Conservation (phyloP, 1,140 invertebrate genomes). For the Aphis craccivora region DNA sequence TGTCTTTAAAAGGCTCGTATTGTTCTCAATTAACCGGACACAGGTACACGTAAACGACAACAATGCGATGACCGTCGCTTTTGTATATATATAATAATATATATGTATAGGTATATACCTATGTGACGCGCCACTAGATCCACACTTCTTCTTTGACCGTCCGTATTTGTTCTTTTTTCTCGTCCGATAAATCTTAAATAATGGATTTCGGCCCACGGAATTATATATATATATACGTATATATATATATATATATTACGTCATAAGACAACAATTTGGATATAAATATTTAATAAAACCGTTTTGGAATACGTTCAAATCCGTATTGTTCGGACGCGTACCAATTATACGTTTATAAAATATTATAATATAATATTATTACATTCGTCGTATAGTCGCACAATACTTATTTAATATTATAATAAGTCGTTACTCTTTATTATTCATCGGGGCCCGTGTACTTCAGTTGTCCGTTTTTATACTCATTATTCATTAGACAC, state of each 20-base stretch:
- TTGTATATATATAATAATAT: not conserved
- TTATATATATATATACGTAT: not conserved
- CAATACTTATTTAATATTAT: not conserved
- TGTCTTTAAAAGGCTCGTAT: slow-evolving; percentile 27
- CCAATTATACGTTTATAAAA: not conserved
- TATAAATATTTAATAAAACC: slow-evolving; percentile 16
- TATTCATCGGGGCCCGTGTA: not conserved
- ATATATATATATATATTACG: slow-evolving; percentile 6
- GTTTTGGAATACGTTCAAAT: slow-evolving; percentile 39
- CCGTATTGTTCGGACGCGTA: not conserved
- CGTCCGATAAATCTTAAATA: slow-evolving; percentile 32
- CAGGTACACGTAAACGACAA: slow-evolving; percentile 34
- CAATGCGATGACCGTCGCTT: not conserved
- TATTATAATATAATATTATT: not conserved
- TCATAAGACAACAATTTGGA: not conserved
- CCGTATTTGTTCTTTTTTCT: not conserved
- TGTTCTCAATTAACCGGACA: slow-evolving; percentile 51
- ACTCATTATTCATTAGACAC: slow-evolving; percentile 21
- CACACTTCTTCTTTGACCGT: not conserved
- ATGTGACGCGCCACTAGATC: not conserved
- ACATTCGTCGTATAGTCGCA: not conserved
- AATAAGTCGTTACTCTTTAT: slow-evolving; percentile 1
- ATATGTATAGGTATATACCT: not conserved
- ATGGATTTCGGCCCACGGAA: slow-evolving; percentile 14
- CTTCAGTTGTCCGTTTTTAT: not conserved